These are phyloP conservation scores for Griposia aprilina DNA, from an alignment of 2,888 invertebrate genomes.

Conservation along the genomic window DNA sequence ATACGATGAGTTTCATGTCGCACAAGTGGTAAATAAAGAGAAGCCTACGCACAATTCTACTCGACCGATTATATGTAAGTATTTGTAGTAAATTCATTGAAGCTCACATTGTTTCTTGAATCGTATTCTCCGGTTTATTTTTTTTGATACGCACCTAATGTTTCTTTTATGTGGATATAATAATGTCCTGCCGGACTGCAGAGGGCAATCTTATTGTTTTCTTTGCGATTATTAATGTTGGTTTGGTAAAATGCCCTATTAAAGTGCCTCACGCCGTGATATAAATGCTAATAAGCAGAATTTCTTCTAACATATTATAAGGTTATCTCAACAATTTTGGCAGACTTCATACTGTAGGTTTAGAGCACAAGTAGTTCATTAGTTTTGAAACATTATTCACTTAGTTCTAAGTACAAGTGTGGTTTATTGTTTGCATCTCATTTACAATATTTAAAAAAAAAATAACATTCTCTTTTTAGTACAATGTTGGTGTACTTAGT, in stretches of 20 bases:
- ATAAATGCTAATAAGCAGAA: constrained; percentile 13
- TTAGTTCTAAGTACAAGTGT: neutral
- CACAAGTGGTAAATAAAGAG: constrained; percentile 77
- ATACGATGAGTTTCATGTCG: constrained; percentile 79
- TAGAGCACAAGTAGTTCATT: constrained; percentile 22
- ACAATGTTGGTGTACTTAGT: neutral
- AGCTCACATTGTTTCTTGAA: constrained; percentile 25
- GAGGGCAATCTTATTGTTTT: constrained; percentile 39
- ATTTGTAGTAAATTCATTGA: constrained; percentile 37
- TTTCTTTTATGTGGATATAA: constrained; percentile 51
- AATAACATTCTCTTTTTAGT: neutral
- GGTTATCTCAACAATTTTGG: constrained; percentile 43
- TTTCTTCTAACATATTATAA: constrained; percentile 17
- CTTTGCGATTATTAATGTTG: constrained; percentile 34
- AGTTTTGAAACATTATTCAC: constrained; percentile 31
- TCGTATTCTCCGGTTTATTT: constrained; percentile 57
- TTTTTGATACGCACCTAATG: constrained; percentile 9
- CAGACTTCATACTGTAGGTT: neutral
- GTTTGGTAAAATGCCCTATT: constrained; percentile 55
- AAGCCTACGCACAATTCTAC: constrained; percentile 61
- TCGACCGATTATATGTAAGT: constrained; percentile 62
- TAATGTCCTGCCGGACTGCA: constrained; percentile 19
- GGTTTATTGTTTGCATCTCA: neutral
- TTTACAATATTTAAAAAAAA: too few relatives aligned
- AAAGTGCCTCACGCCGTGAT: constrained; percentile 38